Conservation (phyloP, 2,797 vertebrate species). For the Lateolabrax maculatus region DNA sequence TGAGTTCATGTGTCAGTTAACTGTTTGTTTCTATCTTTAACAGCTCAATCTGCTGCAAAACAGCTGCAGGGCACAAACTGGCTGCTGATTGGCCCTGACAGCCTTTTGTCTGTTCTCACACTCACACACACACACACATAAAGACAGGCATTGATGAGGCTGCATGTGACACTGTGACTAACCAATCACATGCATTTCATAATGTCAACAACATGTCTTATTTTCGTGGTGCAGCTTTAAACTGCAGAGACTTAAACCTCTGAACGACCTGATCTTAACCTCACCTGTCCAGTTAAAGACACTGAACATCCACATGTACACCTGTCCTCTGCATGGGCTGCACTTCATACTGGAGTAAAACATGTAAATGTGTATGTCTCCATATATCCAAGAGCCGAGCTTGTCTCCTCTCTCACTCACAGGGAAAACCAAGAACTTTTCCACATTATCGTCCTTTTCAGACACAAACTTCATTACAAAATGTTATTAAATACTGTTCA, state of each 20-base stretch:
- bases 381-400: too few relatives aligned
- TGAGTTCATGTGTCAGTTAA: conserved; percentile 11
- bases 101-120: conserved; percentile 14
- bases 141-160: conserved; percentile 48
- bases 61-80: conserved; percentile 47
- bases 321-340: too few relatives aligned
- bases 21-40: conserved; percentile 38
- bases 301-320: not conserved
- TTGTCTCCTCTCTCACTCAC: too few relatives aligned
- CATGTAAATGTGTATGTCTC: too few relatives aligned
- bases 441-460: too few relatives aligned
- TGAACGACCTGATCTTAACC: not conserved
- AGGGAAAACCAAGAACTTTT: too few relatives aligned
- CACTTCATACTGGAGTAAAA: too few relatives aligned
- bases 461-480: too few relatives aligned
- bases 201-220: conserved; percentile 28
- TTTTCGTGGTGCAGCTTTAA: conserved; percentile 19
- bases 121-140: conserved; percentile 41
- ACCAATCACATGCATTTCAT: conserved; percentile 68
- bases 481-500: too few relatives aligned
- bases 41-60: conserved; percentile 37
- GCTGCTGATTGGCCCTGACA: conserved; percentile 19
- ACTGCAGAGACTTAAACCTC: conserved; percentile 8
- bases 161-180: conserved; percentile 73
- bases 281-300: too few relatives aligned